Conservation (phyloP, 2,888 invertebrate genomes). For the Erebia aethiops region DNA sequence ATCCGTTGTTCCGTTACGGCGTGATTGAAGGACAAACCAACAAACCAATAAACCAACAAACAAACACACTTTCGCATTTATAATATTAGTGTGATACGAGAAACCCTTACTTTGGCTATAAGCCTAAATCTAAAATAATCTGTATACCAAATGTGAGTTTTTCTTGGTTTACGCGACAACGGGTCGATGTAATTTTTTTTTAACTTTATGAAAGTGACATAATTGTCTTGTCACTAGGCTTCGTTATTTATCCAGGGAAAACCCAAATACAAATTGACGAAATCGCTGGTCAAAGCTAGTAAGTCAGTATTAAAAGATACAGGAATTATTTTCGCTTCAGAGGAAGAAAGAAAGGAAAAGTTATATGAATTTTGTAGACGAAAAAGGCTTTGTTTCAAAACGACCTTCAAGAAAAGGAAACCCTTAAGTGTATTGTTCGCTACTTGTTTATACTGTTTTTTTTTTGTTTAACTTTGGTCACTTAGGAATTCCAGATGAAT, state of each 20-base stretch:
- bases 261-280: not conserved
- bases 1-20: too few relatives aligned
- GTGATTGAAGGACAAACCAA: too few relatives aligned
- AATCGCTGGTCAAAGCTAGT: not conserved
- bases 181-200: too few relatives aligned
- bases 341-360: conserved; percentile 3
- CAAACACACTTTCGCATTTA: too few relatives aligned
- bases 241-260: not conserved
- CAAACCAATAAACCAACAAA: too few relatives aligned
- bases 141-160: too few relatives aligned
- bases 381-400: conserved; percentile 11
- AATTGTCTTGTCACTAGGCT: too few relatives aligned
- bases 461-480: not conserved
- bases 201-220: too few relatives aligned
- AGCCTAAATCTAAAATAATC: not conserved
- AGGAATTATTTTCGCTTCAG: not conserved
- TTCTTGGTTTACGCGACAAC: too few relatives aligned
- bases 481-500: not conserved
- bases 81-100: too few relatives aligned
- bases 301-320: not conserved
- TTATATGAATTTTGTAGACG: not conserved
- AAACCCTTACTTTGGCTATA: not conserved
- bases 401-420: conserved; percentile 9
- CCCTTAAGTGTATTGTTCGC: conserved; percentile 8
- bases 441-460: not conserved